Conservation (phyloP, 2,888 invertebrate genomes). For the Chaetogeoica ovagalla region DNA sequence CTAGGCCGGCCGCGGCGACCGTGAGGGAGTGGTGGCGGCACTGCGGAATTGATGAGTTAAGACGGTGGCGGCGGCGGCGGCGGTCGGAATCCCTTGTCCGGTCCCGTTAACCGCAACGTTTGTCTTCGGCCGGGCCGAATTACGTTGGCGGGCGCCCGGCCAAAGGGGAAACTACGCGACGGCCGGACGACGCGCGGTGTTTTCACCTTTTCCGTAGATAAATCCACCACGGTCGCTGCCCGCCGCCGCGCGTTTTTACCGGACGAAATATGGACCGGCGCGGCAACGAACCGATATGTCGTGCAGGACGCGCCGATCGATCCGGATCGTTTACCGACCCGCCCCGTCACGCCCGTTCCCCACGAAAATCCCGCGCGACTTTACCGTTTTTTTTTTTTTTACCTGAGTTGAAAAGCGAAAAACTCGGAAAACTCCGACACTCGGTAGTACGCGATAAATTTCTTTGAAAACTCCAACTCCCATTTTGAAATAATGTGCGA, state of each 20-base stretch:
- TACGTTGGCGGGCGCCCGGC: conserved; percentile 29
- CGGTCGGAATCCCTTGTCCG: conserved; percentile 33
- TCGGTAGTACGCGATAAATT: too few relatives aligned
- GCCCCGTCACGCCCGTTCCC: too few relatives aligned
- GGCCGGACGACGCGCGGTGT: background rate
- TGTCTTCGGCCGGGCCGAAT: conserved; percentile 44
- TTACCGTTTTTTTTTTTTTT: too few relatives aligned
- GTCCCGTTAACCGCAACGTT: conserved; percentile 51
- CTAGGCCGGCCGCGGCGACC: too few relatives aligned
- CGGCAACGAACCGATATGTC: too few relatives aligned
- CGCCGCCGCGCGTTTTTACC: conserved; percentile 20
- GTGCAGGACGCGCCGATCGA: too few relatives aligned
- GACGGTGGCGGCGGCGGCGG: background rate
- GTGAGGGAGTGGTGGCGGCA: background rate
- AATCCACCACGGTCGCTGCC: background rate
- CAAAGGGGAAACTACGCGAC: background rate
- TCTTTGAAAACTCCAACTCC: too few relatives aligned
- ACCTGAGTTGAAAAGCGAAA: too few relatives aligned
- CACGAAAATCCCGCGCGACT: too few relatives aligned
- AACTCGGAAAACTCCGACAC: too few relatives aligned
- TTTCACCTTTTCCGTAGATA: conserved; percentile 36
- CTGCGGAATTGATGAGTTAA: conserved; percentile 46
- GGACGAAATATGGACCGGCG: conserved; percentile 16
- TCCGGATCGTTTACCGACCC: too few relatives aligned
- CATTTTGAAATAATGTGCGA: too few relatives aligned